Evolutionary conservation across 2,888 invertebrate species (phyloP).

Genomic region (Philereme vetulata): DNA sequence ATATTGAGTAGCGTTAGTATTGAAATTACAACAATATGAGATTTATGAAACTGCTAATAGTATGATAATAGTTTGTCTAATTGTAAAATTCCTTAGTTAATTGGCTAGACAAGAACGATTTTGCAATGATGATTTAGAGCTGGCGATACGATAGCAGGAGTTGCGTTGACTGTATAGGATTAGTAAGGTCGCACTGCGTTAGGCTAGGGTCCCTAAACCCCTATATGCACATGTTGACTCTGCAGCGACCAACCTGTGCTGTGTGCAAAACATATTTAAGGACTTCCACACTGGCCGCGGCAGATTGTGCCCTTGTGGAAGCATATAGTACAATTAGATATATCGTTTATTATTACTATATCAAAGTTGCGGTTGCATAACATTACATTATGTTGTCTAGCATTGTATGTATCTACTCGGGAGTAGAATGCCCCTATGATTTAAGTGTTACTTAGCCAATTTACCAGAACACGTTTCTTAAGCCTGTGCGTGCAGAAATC

Average conservation of each 20-base stretch:
- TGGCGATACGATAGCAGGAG: too few species aligned
- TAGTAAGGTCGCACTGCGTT: too few species aligned
- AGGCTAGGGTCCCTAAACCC: too few species aligned
- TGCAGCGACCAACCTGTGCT: too few species aligned
- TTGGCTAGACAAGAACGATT: too few species aligned
- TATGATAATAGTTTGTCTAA: background rate
- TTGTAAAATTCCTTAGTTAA: too few species aligned
- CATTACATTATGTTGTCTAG: background rate
- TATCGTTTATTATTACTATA: background rate
- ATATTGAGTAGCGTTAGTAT: background rate
- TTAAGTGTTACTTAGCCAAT: slow-evolving; percentile 40
- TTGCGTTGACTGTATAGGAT: too few species aligned
- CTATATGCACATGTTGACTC: too few species aligned
- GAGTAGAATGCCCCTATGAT: slow-evolving; percentile 17
- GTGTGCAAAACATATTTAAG: too few species aligned
- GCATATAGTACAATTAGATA: background rate
- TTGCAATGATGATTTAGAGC: too few species aligned
- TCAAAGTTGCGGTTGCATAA: background rate
- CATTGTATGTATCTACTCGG: background rate
- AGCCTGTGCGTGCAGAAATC: slow-evolving; percentile 55
- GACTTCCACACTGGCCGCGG: too few species aligned
- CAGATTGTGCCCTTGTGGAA: background rate
- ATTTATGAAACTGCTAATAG: background rate
- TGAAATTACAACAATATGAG: background rate
- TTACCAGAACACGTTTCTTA: slow-evolving; percentile 48